Conservation (phyloP, 2,888 invertebrate species). For the Tyria jacobaeae region DNA sequence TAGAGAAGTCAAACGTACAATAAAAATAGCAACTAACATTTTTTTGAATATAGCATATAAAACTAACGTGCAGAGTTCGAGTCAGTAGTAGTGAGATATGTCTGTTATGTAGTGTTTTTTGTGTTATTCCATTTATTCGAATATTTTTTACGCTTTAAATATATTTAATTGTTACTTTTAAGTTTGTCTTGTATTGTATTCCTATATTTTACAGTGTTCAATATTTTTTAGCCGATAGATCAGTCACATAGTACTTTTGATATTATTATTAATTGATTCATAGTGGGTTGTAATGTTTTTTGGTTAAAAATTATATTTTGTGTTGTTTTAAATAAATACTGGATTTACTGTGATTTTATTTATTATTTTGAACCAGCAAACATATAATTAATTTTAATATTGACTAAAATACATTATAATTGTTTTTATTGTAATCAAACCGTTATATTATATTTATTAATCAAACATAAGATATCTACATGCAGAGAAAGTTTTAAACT, state of each 20-base stretch:
- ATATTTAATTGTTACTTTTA: neutral
- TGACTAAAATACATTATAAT: too few relatives aligned
- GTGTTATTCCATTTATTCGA: constrained; percentile 30
- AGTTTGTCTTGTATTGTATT: neutral
- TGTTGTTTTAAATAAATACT: constrained; percentile 2
- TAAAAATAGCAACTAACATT: neutral
- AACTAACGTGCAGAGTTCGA: constrained; percentile 1
- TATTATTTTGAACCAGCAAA: neutral
- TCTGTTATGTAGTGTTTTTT: constrained; percentile 2
- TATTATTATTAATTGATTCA: constrained; percentile 13
- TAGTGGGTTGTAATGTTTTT: neutral
- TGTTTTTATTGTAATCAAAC: too few relatives aligned
- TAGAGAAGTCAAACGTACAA: neutral
- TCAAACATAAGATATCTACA: too few relatives aligned
- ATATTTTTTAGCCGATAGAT: constrained; percentile 24
- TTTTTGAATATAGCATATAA: neutral
- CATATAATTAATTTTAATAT: too few relatives aligned
- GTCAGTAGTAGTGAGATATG: neutral
- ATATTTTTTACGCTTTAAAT: constrained; percentile 45
- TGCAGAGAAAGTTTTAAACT: too few relatives aligned
- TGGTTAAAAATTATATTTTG: neutral
- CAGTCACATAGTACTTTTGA: constrained; percentile 26
- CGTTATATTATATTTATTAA: too few relatives aligned
- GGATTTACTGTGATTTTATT: neutral
- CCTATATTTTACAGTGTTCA: constrained; percentile 16